phyloP scores from a whole-genome alignment of 2,797 vertebrate genomes.

The Otus scops region DNA sequence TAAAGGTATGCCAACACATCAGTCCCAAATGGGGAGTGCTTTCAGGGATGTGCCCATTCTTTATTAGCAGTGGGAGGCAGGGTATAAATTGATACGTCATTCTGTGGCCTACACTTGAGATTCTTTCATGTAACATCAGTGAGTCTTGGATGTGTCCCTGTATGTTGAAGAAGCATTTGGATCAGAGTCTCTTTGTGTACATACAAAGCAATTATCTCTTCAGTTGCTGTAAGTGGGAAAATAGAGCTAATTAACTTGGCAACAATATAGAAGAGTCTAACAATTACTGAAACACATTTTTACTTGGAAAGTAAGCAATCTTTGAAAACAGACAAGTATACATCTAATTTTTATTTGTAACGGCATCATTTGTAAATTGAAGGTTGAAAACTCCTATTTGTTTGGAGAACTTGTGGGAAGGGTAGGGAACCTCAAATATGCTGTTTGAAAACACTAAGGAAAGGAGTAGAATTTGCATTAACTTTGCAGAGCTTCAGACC shows the following conservation, averaged over 20 bases:
- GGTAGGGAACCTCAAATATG: not conserved
- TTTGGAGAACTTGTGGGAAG: not conserved
- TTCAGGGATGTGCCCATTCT: not conserved
- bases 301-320: not conserved
- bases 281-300: not conserved
- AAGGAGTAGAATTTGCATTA: not conserved
- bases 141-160: not conserved
- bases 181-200: not conserved
- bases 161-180: not conserved
- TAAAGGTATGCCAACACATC: not conserved
- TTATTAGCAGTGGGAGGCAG: not conserved
- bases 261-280: not conserved
- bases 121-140: not conserved
- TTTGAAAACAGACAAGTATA: not conserved
- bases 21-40: not conserved
- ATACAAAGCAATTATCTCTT: not conserved
- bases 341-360: not conserved
- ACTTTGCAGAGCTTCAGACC: not conserved
- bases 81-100: not conserved
- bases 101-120: not conserved
- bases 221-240: not conserved
- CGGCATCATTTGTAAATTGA: not conserved
- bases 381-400: not conserved
- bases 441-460: not conserved
- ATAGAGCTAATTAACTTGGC: constrained; percentile 32